A percentile compares a stretch with the other conserved stretches of the same genome.
Evolutionary conservation across 2,888 invertebrate species (phyloP).

Genomic region (Sphaerophoria taeniata): DNA sequence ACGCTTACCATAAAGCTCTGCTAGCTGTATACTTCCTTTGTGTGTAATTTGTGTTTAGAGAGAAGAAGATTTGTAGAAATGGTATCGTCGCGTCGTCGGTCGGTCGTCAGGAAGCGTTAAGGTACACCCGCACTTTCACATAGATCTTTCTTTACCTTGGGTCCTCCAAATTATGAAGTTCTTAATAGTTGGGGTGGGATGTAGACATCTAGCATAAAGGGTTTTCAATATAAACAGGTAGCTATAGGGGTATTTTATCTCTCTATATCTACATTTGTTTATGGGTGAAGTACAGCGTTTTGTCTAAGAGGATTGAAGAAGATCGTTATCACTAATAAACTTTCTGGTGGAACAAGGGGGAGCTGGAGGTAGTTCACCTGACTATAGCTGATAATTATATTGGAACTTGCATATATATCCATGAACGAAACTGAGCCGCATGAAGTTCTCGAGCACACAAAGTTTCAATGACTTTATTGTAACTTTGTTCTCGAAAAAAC

Average conservation of each 20-base stretch:
- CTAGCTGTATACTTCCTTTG: conserved; percentile 40
- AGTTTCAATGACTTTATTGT: neutral
- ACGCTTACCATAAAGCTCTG: no score
- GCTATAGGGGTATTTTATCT: neutral
- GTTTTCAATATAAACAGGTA: conserved; percentile 18
- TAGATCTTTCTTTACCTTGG: neutral
- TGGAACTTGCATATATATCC: conserved; percentile 34
- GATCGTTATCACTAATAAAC: conserved; percentile 58
- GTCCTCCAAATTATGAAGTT: neutral
- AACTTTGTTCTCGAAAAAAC: neutral
- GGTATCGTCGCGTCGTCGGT: conserved; percentile 64
- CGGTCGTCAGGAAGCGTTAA: conserved; percentile 70
- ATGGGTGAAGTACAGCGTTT: conserved; percentile 9
- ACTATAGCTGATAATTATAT: conserved; percentile 40
- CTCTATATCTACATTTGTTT: no score
- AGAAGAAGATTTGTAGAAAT: conserved; percentile 72
- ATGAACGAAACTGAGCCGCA: no score
- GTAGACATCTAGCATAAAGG: conserved; percentile 36
- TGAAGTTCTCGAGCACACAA: no score
- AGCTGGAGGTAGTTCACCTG: conserved; percentile 30
- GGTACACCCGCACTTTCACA: conserved; percentile 41
- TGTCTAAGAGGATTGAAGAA: conserved; percentile 45
- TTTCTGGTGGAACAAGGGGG: conserved; percentile 27
- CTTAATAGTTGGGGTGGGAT: no score
- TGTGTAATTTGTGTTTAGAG: conserved; percentile 67